Evolutionary conservation across 2,797 vertebrate species (phyloP).

Genomic region (Capromys pilorides): DNA sequence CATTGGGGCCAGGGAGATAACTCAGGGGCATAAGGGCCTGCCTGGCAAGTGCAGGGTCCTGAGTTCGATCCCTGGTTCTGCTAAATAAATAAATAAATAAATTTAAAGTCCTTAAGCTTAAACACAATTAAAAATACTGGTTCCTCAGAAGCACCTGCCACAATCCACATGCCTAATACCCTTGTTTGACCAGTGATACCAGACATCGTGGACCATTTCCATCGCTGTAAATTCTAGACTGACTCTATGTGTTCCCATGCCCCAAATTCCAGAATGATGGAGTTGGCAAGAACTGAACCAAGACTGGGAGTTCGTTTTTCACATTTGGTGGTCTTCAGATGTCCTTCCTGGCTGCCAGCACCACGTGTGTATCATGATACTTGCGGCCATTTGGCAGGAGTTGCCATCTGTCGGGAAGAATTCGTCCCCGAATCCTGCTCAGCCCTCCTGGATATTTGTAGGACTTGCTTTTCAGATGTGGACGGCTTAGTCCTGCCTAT

Average conservation of each 20-base stretch:
- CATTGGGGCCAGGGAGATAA: not conserved
- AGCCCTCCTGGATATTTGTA: not conserved
- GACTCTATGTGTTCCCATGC: not conserved
- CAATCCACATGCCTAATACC: not conserved
- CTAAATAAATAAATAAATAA: too few relatives aligned
- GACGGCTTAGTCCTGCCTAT: not conserved
- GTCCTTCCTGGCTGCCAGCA: not conserved
- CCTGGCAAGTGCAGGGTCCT: too few relatives aligned
- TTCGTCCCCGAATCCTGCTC: not conserved
- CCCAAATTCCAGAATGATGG: not conserved
- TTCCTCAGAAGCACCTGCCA: not conserved
- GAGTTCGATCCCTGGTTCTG: too few relatives aligned
- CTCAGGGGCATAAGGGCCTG: too few relatives aligned
- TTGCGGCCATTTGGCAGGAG: not conserved
- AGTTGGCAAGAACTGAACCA: not conserved
- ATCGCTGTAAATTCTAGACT: not conserved
- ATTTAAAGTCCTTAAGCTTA: conserved; percentile 20
- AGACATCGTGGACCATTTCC: not conserved
- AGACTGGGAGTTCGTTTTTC: not conserved
- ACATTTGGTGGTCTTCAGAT: not conserved
- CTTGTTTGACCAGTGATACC: not conserved
- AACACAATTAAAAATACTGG: not conserved
- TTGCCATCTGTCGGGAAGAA: not conserved
- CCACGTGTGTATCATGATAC: not conserved
- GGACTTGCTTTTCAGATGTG: not conserved